Evolutionary conservation across 2,797 vertebrate genomes (phyloP).

Genomic region (Paramormyrops hopkinsi): DNA sequence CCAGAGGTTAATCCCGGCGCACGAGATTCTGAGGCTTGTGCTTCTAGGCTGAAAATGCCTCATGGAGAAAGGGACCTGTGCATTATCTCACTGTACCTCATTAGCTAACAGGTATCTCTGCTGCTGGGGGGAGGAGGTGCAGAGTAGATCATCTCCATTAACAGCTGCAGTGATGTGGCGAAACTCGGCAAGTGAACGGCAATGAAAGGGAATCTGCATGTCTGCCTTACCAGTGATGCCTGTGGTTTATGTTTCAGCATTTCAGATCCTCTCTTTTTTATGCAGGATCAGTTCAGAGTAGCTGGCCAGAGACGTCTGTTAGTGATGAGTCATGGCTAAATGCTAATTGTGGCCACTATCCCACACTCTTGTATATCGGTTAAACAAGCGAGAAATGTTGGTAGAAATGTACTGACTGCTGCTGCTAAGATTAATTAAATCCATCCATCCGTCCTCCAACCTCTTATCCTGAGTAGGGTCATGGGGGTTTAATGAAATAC

Average conservation of each 20-base stretch:
- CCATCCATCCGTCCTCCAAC: not conserved
- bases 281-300: not conserved
- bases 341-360: not conserved
- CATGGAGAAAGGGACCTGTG: not conserved
- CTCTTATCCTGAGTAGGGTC: not conserved
- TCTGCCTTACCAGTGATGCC: not conserved
- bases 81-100: not conserved
- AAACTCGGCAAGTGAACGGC: not conserved
- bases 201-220: not conserved
- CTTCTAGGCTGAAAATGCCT: not conserved
- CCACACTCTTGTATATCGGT: not conserved
- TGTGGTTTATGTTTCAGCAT: not conserved
- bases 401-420: not conserved
- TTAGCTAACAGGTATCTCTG: not conserved
- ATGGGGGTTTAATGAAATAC: not conserved
- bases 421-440: not conserved
- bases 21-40: not conserved
- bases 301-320: not conserved
- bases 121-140: not conserved
- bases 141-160: not conserved
- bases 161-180: not conserved
- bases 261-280: not conserved
- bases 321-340: not conserved
- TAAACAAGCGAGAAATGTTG: not conserved
- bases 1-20: not conserved